Base-by-base conservation (phyloP, 2,113 vertebrate species). In the Mystacornis crossleyi region DNA sequence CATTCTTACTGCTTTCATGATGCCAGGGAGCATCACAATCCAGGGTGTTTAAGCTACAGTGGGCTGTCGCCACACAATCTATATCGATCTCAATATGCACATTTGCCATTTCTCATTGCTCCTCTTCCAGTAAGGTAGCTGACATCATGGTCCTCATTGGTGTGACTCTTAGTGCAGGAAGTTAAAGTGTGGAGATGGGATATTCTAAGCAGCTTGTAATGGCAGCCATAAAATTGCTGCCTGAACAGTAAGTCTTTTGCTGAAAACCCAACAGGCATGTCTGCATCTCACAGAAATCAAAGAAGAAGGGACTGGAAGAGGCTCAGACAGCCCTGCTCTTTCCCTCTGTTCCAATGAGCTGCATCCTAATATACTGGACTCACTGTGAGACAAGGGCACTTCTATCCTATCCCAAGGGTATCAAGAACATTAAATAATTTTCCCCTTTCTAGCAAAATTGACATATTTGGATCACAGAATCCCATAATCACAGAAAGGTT, bases 401-500 rank as follows among this genome's bases (percentile, higher is more conserved):
- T 53, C 34, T 21, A 29, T 26, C 18, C 29, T 50, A 23, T n/a
- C 5, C 28, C n/a, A 81, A 16, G 13, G 3, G 4, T 29, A 42
- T 11, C 1, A 4, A 48, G 13, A 81, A 69, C 3, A 33, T 51
- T 55, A 47, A 4, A 10, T 47, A 33, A 24, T 34, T 47, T 80
- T 28, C 10, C 9, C 3, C 7, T 81, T 90, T 70, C 45, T 48
- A 85, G 43, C 5, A 94, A 74, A 18, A 25, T 13, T 78, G 42
- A n/a, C 8, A 6, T 66, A 51, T 62, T 34, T 77, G 20, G 29
- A 78, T 60, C 18, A 72, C 45, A 53, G 43, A 79, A 64, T 40
- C 51, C 48, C 26, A 70, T 26, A 70, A 40, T 0, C n/a, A n/a
- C 14, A n/a, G 34, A 40, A n/a, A 21, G 1, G 8, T 0, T 85